phyloP scores from a whole-genome alignment of 2,797 vertebrate species.

The Spizella passerina region DNA sequence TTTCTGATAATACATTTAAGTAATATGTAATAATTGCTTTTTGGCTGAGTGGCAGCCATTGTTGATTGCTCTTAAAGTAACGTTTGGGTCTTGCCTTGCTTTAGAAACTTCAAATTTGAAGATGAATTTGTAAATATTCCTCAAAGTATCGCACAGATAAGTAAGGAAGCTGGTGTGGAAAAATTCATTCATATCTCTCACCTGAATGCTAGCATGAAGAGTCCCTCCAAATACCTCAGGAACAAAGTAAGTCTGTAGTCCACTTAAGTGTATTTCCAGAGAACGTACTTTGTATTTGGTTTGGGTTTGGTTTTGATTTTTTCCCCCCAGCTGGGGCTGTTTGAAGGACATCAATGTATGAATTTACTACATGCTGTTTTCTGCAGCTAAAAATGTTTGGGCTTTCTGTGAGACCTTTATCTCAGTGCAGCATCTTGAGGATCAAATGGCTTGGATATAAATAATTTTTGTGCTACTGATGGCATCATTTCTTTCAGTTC shows the following conservation, averaged over 20 bases:
- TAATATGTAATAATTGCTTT: background rate
- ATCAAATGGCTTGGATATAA: background rate
- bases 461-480: background rate
- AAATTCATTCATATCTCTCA: slow-evolving; percentile 93
- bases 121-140: slow-evolving; percentile 90
- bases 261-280: background rate
- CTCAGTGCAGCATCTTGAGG: background rate
- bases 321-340: background rate
- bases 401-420: background rate
- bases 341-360: background rate
- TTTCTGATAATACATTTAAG: background rate
- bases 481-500: background rate
- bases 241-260: slow-evolving; percentile 83
- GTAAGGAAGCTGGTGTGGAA: slow-evolving; percentile 86
- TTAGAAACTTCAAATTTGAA: slow-evolving; percentile 89
- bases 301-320: background rate
- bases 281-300: background rate
- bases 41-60: background rate
- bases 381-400: background rate
- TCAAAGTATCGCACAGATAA: slow-evolving; percentile 81
- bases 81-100: background rate
- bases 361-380: background rate
- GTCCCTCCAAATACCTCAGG: slow-evolving; percentile 91
- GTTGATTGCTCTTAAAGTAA: background rate
- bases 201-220: slow-evolving; percentile 91